Evolutionary conservation across 2,888 invertebrate genomes (phyloP).

Genomic region (Tortricodes alternella): DNA sequence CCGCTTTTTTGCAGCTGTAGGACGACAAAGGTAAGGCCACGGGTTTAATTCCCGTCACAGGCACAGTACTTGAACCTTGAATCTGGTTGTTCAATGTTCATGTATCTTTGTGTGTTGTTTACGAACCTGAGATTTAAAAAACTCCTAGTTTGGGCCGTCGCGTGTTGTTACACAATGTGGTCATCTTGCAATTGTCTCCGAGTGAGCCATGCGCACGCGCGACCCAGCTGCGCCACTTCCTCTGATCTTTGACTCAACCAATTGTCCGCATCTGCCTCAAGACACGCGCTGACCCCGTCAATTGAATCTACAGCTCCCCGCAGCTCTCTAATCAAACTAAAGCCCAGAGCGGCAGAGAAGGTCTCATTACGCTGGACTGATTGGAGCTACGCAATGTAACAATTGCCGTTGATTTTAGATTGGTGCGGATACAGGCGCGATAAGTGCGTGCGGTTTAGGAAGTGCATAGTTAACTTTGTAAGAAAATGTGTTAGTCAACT

Average conservation of each 20-base stretch:
- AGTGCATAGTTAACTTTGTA: constrained; percentile 48
- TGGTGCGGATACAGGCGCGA: constrained; percentile 13
- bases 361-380: constrained; percentile 49
- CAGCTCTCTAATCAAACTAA: constrained; percentile 36
- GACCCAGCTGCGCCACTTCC: constrained; percentile 66
- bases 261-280: constrained; percentile 77
- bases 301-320: constrained; percentile 35
- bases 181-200: too few species aligned
- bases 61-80: too few species aligned
- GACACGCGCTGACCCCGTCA: constrained; percentile 48
- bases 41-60: too few species aligned
- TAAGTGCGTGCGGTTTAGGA: constrained; percentile 23
- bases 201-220: constrained; percentile 65
- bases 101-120: too few species aligned
- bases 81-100: too few species aligned
- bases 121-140: too few species aligned
- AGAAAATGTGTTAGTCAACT: constrained; percentile 77
- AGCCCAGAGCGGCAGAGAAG: constrained; percentile 41
- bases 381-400: constrained; percentile 38
- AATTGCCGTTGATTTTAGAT: constrained; percentile 36
- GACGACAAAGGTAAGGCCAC: too few species aligned
- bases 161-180: too few species aligned
- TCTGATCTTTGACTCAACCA: constrained; percentile 80
- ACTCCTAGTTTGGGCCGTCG: too few species aligned
- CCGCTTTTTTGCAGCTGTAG: too few species aligned